These are phyloP conservation scores for Macrocentrus cingulum DNA, from an alignment of 1,140 invertebrate species.

Conservation along the genomic window DNA sequence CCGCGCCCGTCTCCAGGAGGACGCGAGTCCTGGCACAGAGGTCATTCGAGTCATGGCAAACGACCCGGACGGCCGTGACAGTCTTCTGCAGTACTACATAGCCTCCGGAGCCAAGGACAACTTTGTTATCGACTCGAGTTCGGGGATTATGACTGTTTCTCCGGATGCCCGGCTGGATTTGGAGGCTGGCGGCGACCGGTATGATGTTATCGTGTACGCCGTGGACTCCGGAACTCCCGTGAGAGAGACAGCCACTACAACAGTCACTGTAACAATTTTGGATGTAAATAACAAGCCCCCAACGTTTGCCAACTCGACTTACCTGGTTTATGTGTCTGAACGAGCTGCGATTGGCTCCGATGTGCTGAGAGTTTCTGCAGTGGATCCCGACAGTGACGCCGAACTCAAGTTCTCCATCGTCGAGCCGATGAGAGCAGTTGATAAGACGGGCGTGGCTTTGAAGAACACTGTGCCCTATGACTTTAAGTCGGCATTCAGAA, in stretches of 20 bases:
- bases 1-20: conserved; percentile 70
- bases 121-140: conserved; percentile 73
- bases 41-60: conserved; percentile 71
- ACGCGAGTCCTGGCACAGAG: conserved; percentile 68
- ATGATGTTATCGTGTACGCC: conserved; percentile 72
- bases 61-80: conserved; percentile 76
- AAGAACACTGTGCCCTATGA: conserved; percentile 65
- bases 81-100: conserved; percentile 71
- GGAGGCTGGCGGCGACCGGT: conserved; percentile 67
- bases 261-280: conserved; percentile 70
- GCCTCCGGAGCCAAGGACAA: conserved; percentile 76
- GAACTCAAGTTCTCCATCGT: conserved; percentile 70
- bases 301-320: conserved; percentile 67
- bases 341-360: conserved; percentile 65
- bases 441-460: conserved; percentile 73
- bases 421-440: conserved; percentile 70
- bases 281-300: conserved; percentile 86
- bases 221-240: conserved; percentile 73
- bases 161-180: conserved; percentile 73
- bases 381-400: conserved; percentile 71
- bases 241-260: conserved; percentile 75
- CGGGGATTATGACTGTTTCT: conserved; percentile 74
- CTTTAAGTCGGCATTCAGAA: conserved; percentile 70
- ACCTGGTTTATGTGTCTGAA: conserved; percentile 72
- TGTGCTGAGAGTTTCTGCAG: conserved; percentile 67